Evolutionary conservation across 2,113 vertebrate species (phyloP).

Genomic region (Albula goreensis): DNA sequence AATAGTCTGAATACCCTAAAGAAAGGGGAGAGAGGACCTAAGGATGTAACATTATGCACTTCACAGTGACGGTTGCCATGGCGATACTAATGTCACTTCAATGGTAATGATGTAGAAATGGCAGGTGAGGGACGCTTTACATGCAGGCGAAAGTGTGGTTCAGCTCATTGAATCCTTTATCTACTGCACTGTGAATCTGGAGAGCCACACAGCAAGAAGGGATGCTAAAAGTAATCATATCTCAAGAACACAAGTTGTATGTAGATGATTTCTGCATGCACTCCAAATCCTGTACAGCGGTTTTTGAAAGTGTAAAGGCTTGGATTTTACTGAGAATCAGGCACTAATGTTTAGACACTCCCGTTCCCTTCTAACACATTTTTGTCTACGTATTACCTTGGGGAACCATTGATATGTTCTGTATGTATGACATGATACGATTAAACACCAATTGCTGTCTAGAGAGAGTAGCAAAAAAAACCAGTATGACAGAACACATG

Average conservation of each 20-base stretch:
- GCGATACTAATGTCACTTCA: conserved; percentile 69
- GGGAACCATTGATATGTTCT: conserved; percentile 27
- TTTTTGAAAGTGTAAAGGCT: not conserved
- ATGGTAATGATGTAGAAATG: conserved; percentile 61
- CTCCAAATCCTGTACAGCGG: conserved; percentile 14
- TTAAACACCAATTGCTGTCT: too few species aligned
- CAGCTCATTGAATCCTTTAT: conserved; percentile 66
- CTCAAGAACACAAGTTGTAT: not conserved
- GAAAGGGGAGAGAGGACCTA: conserved; percentile 11
- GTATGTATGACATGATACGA: too few species aligned
- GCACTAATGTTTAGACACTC: too few species aligned
- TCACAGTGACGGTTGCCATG: conserved; percentile 67
- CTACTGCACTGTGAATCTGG: conserved; percentile 61
- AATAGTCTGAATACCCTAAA: conserved; percentile 39
- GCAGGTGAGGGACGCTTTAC: conserved; percentile 56
- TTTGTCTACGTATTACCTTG: too few species aligned
- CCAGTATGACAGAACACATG: too few species aligned
- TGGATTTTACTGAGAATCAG: too few species aligned
- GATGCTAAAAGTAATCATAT: not conserved
- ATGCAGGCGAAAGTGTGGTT: conserved; percentile 59
- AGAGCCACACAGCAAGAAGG: not conserved
- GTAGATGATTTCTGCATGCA: conserved; percentile 38
- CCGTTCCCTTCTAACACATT: too few species aligned
- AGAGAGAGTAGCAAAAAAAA: too few species aligned
- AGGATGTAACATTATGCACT: conserved; percentile 37